phyloP scores from a whole-genome alignment of 2,797 vertebrate genomes.

The Cyprinodon diabolis region DNA sequence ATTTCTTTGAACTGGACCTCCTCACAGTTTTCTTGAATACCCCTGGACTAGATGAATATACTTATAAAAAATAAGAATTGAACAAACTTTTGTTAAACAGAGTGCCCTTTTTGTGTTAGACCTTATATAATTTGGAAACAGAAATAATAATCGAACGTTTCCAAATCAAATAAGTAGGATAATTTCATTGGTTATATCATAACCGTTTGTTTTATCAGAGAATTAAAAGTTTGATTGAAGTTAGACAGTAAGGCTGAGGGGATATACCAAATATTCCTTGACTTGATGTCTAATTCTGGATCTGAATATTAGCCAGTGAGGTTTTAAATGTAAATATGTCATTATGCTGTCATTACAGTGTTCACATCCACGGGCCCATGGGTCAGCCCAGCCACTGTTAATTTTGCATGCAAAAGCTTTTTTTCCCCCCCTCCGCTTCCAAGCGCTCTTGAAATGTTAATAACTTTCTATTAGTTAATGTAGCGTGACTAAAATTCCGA shows the following conservation, averaged over 20 bases:
- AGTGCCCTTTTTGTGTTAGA: not conserved
- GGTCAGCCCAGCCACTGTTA: conserved; percentile 99
- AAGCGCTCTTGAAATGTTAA: conserved; percentile 99
- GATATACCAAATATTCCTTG: conserved; percentile 97
- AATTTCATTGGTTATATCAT: not conserved
- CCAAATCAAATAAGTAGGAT: not conserved
- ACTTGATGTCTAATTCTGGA: conserved; percentile 93
- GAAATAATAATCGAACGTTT: not conserved
- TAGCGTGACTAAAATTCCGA: conserved; percentile 99
- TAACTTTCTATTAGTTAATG: conserved; percentile 99
- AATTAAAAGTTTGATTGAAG: conserved; percentile 90
- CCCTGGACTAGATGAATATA: not conserved
- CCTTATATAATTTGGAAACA: not conserved
- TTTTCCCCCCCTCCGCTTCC: conserved; percentile 72
- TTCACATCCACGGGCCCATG: conserved; percentile 91
- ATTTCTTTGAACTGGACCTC: too few relatives aligned
- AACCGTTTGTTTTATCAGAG: not conserved
- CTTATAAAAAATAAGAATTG: not conserved
- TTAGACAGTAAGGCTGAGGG: conserved; percentile 87
- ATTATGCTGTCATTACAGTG: conserved; percentile 99
- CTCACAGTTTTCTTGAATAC: too few relatives aligned
- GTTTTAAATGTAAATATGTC: conserved; percentile 99
- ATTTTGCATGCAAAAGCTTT: conserved; percentile 99
- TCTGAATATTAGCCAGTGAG: conserved; percentile 93
- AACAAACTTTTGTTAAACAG: not conserved